Base-by-base conservation (phyloP, 2,888 invertebrate genomes). In the Pocota personata region DNA sequence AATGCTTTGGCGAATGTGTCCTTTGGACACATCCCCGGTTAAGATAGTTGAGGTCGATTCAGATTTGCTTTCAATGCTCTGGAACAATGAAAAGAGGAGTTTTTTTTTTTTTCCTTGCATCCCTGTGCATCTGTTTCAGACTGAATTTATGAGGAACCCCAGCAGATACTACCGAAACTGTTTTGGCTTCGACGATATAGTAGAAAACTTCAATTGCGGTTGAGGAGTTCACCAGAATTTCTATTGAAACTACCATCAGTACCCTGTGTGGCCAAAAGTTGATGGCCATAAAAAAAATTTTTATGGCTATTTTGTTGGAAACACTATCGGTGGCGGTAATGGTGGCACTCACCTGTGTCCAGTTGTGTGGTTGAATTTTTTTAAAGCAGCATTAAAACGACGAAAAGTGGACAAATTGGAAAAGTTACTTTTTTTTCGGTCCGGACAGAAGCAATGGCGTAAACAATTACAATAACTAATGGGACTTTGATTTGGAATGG, bases 281-380 rank as follows among this genome's bases (percentile, higher is more conserved):
- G 37, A 48, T 19, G 57, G 69, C 21, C 69, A 32, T 69, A 69
- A 69, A 69, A 69, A 69, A n/a, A 55, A 5, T 57, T 57, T 69
- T 55, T 69, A 69, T 46, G 30, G 6, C 57, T 2, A 2, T 21
- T 71, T 30, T 19, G n/a, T 57, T 40, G 10, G 32, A 16, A 37
- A 52, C 37, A 67, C 21, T 43, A 35, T 21, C 32, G 21, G 5
- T 62, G 12, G 19, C 8, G 37, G 37, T 14, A 5, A n/a, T 37
- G 21, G 19, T 14, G 40, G 52, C 55, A 55, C 43, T 71, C 71
- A 77, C 77, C 82, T 77, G 77, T 66, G 77, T 64, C 66, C 71
- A 72, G 32, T 66, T 69, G 69, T 82, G 76, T 76, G 69, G 64
- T 35, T 58, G 24, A 46, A 35, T 24, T 67, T 58, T 37, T 43